Evolutionary conservation across 2,888 invertebrate species (phyloP), one percentile per base, ranked within the genome.

Genomic region (Drosophila algonquin): DNA sequence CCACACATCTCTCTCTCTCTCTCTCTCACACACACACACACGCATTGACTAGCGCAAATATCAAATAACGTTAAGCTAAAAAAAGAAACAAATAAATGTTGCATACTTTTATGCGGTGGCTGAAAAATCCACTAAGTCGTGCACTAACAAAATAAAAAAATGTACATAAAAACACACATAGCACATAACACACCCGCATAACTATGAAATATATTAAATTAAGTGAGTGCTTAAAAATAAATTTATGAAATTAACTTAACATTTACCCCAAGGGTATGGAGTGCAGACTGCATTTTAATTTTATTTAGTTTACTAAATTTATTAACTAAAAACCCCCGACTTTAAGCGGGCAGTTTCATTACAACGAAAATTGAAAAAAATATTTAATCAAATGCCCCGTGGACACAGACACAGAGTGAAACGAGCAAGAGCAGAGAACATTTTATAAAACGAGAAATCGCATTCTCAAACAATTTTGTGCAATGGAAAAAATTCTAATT

Each of bases 401-500:
- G 47, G 14, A 48, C 24, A 21, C 48, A 14, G 44, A 53, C 50
- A 50, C 50, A 35, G 10, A 51, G 44, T 14, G 58, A 58, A 68
- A 68, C 50, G 69, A 56, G 50, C 56, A 45, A 40, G 56, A 47
- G 47, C 48, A 45, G 53, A 47, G 47, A 46, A 45, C 57, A 46
- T 46, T 46, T 59, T 51, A 3, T 3, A 9, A 62, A 67, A 56
- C 62, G 53, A 51, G 52, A 55, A 50, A 55, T 69, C 61, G 63
- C 77, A 54, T 50, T 46, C 52, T 55, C 52, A 55, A 64, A 50
- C 47, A 53, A 61, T 64, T 76, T 64, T 50, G 55, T 50, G 62
- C 68, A 68, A 50, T 45, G 67, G 60, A 80, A 75, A 84, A 77
- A 85, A 77, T 59, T 82, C 70, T 70, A 87, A 83, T 83, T 80